Percentiles rank a stretch among this genome's conserved stretches.
Evolutionary conservation across 1,140 invertebrate species (phyloP).

Genomic region (Drosophila bocqueti): DNA sequence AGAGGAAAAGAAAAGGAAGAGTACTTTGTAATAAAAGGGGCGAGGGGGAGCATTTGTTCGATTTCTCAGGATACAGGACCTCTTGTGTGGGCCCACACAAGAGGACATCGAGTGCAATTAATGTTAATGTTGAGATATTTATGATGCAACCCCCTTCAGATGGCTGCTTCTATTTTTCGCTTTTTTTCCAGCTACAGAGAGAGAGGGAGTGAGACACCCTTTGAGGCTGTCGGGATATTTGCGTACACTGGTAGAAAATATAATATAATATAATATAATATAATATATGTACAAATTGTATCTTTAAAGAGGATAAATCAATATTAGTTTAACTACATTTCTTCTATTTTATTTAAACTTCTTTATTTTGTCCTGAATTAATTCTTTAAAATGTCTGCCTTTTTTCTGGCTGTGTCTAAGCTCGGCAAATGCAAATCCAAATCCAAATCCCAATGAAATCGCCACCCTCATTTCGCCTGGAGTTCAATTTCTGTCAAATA

Average conservation of each 20-base stretch:
- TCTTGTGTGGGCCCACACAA: slow-evolving; percentile 81
- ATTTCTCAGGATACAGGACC: slow-evolving; percentile 74
- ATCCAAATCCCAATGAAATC: slow-evolving; percentile 33
- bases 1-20: neutral
- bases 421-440: slow-evolving; percentile 24
- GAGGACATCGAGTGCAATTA: slow-evolving; percentile 85
- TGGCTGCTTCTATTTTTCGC: slow-evolving; percentile 31
- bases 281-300: too few species aligned
- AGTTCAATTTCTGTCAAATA: slow-evolving; percentile 82
- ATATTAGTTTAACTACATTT: too few species aligned
- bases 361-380: neutral
- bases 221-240: slow-evolving; percentile 48
- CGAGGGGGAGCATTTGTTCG: slow-evolving; percentile 68
- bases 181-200: slow-evolving; percentile 17
- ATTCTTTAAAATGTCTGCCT: neutral
- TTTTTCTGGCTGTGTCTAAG: slow-evolving; percentile 9
- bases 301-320: too few species aligned
- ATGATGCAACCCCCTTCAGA: slow-evolving; percentile 72
- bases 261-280: too few species aligned
- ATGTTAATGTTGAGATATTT: slow-evolving; percentile 85
- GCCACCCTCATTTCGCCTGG: slow-evolving; percentile 31
- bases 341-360: neutral
- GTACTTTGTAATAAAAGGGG: slow-evolving; percentile 20
- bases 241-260: slow-evolving; percentile 40
- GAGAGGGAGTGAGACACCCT: slow-evolving; percentile 22